These are phyloP conservation scores for Euclidia mi DNA, from an alignment of 2,888 invertebrate genomes.

Conservation along the genomic window DNA sequence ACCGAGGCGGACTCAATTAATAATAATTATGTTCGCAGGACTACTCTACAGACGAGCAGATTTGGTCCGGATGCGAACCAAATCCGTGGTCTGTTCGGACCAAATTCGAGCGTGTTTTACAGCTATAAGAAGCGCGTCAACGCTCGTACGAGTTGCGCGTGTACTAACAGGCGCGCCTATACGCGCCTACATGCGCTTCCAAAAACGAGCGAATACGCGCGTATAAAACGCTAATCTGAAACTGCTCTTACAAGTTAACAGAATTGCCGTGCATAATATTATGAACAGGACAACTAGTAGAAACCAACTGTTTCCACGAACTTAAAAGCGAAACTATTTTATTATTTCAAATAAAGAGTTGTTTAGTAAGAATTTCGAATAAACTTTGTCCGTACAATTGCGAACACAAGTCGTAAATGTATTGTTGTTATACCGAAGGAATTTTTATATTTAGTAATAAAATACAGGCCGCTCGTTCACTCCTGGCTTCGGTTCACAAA, in stretches of 20 bases:
- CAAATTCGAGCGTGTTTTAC: no score
- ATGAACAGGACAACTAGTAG: conserved; percentile 17
- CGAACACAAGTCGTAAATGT: conserved; percentile 65
- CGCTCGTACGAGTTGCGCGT: no score
- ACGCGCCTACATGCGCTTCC: no score
- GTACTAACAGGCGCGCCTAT: no score
- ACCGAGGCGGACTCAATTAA: no score
- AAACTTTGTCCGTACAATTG: conserved; percentile 51
- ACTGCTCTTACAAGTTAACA: conserved; percentile 32
- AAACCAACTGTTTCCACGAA: conserved; percentile 32
- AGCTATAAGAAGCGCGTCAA: no score
- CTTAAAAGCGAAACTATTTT: conserved; percentile 33
- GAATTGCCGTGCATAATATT: conserved; percentile 19
- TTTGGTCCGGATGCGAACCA: no score
- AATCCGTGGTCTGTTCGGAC: no score
- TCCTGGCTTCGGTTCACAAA: conserved; percentile 44
- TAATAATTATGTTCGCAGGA: no score
- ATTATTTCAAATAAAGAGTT: conserved; percentile 48
- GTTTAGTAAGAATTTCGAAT: conserved; percentile 43
- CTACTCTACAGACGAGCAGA: no score
- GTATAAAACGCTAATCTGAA: no score
- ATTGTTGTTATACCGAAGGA: conserved; percentile 63
- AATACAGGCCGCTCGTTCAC: conserved; percentile 70
- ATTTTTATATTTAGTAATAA: conserved; percentile 80
- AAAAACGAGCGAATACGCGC: no score